A percentile compares a stretch with the other conserved stretches of the same genome.
These are phyloP conservation scores for Bergia sp. DNA, from an alignment of 92 coral and sea anemone species.

Conservation along the genomic window DNA sequence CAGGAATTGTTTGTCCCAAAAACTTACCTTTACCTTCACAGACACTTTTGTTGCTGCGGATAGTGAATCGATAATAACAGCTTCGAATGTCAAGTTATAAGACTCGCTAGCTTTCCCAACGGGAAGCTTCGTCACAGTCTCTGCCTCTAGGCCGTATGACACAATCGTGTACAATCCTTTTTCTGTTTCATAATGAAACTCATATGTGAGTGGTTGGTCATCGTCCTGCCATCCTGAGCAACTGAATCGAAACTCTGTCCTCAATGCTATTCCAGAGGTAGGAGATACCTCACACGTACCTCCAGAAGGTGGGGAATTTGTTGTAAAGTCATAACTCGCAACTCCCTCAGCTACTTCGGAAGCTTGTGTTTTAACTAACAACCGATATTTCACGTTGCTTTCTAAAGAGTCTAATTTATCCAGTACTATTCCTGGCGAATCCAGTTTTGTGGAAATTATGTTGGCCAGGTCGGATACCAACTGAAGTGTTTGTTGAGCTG, in stretches of 20 bases:
- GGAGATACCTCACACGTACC: slow-evolving; percentile 72
- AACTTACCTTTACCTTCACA: slow-evolving; percentile 47
- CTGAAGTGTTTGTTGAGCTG: background rate
- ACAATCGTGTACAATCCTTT: slow-evolving; percentile 74
- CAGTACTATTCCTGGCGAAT: slow-evolving; percentile 64
- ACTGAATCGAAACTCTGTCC: slow-evolving; percentile 54
- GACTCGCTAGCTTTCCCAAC: slow-evolving; percentile 48
- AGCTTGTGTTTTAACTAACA: slow-evolving; percentile 49
- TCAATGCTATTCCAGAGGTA: slow-evolving; percentile 57
- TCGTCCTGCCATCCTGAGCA: slow-evolving; percentile 57
- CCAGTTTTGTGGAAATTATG: slow-evolving; percentile 59
- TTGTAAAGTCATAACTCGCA: slow-evolving; percentile 63
- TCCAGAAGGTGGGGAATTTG: slow-evolving; percentile 64
- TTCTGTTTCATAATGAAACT: slow-evolving; percentile 70
- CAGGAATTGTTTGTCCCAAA: no score
- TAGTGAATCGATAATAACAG: slow-evolving; percentile 66
- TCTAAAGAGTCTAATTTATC: slow-evolving; percentile 16
- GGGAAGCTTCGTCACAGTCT: slow-evolving; percentile 65
- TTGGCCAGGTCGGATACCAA: slow-evolving; percentile 37
- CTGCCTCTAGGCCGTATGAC: slow-evolving; percentile 58
- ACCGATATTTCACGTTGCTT: slow-evolving; percentile 41
- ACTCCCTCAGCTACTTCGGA: slow-evolving; percentile 56
- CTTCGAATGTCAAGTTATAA: slow-evolving; percentile 32
- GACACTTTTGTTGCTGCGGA: slow-evolving; percentile 41
- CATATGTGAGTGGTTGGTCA: slow-evolving; percentile 65